phyloP scores from a whole-genome alignment of 2,113 vertebrate genomes.

The Piaya cayana region DNA sequence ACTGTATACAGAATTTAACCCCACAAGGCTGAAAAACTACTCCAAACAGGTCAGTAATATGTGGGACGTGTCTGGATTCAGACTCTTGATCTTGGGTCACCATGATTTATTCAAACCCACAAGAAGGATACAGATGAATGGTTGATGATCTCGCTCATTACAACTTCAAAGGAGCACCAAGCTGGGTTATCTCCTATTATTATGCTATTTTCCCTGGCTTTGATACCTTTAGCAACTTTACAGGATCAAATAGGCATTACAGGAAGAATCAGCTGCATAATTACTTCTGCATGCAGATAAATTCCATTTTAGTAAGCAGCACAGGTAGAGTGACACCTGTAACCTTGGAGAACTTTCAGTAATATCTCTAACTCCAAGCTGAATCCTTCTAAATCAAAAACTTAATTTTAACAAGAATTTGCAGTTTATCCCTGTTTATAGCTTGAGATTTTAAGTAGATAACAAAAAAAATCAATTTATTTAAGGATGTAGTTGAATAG shows the following conservation, averaged over 20 bases:
- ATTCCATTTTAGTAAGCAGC: neutral
- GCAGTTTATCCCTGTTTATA: neutral
- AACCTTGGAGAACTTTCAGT: neutral
- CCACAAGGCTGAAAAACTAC: neutral
- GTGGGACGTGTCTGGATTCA: neutral
- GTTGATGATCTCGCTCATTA: neutral
- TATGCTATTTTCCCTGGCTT: neutral
- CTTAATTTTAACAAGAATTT: neutral
- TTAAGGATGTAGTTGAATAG: neutral
- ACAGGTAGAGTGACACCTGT: neutral
- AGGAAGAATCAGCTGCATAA: neutral
- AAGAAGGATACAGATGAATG: neutral
- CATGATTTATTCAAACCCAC: neutral
- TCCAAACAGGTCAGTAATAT: neutral
- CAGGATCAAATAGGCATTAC: neutral
- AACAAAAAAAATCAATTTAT: neutral
- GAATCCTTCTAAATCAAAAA: neutral
- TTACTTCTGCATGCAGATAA: neutral
- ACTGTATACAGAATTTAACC: rapidly evolving
- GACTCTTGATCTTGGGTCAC: neutral
- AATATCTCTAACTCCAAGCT: neutral
- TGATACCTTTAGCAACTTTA: neutral
- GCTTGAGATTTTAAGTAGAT: neutral
- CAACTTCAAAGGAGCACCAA: neutral
- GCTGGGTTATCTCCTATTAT: neutral